Base-by-base conservation (phyloP, 2,113 vertebrate genomes). In the Paedocypris sp. region DNA sequence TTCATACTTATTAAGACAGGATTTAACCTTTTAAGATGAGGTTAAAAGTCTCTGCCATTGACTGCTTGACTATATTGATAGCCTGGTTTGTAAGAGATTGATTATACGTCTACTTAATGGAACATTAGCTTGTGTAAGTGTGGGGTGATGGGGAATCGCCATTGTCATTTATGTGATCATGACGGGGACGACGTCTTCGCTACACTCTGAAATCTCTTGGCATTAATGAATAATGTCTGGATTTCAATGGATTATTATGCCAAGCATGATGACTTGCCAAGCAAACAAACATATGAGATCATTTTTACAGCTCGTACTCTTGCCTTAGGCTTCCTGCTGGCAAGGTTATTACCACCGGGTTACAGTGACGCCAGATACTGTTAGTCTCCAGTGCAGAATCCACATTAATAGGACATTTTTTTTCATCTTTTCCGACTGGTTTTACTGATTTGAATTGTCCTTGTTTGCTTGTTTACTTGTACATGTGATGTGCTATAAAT, bases 1-100 rank as follows among this genome's bases (percentile, higher is more conserved):
- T 19, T 0, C 36, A 39, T 28, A 23, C 47, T 60, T 39, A 60
- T 64, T 42, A 53, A 43, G 32, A 67, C 57, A 56, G 67, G 72
- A 76, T 75, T 77, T 77, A 83, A 82, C 67, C 75, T 67, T 36
- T 13, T 25, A 46, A 79, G n/a, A n/a, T n/a, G 82, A 83, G 77
- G 82, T 83, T 80, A 83, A 76, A 64, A 60, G 72, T 75, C 72
- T 75, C 73, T 62, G 59, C 74, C 51, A 72, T 67, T 75, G 64
- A 73, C 64, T 48, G 66, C 59, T 62, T 68, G 63, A 71, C 75
- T 63, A 70, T 79, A 80, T 82, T 79, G 82, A 85, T 76, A 67
- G 64, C 73, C 61, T 73, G 73, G 73, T 75, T 77, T 51, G 41
- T 43, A 28, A 26, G 19, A 62, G 51, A 83, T 77, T 75, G 79